These are phyloP conservation scores for Panagrolaimus sp. DNA, from an alignment of 1,140 invertebrate species.

Conservation along the genomic window DNA sequence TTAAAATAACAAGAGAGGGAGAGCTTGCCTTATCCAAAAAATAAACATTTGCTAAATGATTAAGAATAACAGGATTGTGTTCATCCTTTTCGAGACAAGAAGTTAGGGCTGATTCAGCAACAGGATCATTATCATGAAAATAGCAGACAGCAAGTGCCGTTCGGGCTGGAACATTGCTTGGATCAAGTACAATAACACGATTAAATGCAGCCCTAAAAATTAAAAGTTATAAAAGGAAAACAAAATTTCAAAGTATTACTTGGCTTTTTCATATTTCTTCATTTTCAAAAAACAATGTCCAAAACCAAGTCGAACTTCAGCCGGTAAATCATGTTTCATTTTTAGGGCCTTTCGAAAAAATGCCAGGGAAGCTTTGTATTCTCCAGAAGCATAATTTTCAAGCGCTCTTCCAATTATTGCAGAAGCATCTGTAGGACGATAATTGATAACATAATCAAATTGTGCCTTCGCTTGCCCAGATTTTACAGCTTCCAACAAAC, in stretches of 20 bases:
- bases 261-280: conserved; percentile 5
- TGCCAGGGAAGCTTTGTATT: neutral
- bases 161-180: neutral
- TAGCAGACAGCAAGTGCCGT: neutral
- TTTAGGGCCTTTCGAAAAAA: neutral
- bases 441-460: conserved; percentile 10
- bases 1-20: neutral
- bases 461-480: conserved; percentile 1
- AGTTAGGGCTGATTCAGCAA: neutral
- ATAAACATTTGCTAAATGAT: neutral
- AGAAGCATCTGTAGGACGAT: neutral
- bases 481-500: neutral
- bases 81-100: neutral
- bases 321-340: neutral
- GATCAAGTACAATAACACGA: neutral
- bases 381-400: neutral
- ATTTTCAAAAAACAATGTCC: conserved; percentile 2
- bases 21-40: neutral
- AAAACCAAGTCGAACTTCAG: conserved; percentile 10
- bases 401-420: conserved; percentile 6
- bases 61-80: neutral
- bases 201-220: neutral
- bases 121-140: neutral
- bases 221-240: too few species aligned
- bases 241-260: neutral